phyloP scores from a whole-genome alignment of 1,140 invertebrate species.

The Heliconius hewitsoni region DNA sequence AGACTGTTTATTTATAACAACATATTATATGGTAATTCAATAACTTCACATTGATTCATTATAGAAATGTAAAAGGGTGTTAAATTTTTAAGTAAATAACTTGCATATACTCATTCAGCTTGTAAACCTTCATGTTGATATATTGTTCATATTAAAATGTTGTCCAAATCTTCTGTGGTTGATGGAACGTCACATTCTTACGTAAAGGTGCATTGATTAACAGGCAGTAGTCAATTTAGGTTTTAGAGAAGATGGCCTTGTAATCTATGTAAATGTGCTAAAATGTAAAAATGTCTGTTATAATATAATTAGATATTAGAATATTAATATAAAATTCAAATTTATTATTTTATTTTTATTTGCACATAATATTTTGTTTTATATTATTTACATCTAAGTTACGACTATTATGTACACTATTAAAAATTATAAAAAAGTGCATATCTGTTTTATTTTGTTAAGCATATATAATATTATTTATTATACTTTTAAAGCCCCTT shows the following conservation, averaged over 20 bases:
- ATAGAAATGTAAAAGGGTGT: constrained; percentile 45
- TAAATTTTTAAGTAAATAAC: constrained; percentile 38
- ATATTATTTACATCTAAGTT: constrained; percentile 58
- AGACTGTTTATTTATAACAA: constrained; percentile 45
- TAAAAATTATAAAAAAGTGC: constrained; percentile 30
- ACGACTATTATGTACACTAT: constrained; percentile 49
- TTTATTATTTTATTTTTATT: constrained; percentile 41
- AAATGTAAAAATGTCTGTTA: constrained; percentile 39
- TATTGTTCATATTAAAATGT: constrained; percentile 33
- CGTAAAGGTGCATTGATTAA: constrained; percentile 43
- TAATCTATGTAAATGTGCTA: constrained; percentile 75
- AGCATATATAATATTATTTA: no score
- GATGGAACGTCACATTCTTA: constrained; percentile 42
- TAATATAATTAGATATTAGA: constrained; percentile 33
- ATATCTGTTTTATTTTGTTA: not conserved
- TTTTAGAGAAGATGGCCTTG: constrained; percentile 53
- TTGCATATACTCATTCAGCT: constrained; percentile 38
- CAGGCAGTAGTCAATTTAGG: constrained; percentile 47
- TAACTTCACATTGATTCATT: constrained; percentile 38
- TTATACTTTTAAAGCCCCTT: no score
- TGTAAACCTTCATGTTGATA: constrained; percentile 35
- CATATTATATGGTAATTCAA: constrained; percentile 31
- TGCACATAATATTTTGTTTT: constrained; percentile 53
- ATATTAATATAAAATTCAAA: constrained; percentile 38
- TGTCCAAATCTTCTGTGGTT: constrained; percentile 20